Base-by-base conservation (phyloP, 2,113 vertebrate genomes). In the Cebus imitator region DNA sequence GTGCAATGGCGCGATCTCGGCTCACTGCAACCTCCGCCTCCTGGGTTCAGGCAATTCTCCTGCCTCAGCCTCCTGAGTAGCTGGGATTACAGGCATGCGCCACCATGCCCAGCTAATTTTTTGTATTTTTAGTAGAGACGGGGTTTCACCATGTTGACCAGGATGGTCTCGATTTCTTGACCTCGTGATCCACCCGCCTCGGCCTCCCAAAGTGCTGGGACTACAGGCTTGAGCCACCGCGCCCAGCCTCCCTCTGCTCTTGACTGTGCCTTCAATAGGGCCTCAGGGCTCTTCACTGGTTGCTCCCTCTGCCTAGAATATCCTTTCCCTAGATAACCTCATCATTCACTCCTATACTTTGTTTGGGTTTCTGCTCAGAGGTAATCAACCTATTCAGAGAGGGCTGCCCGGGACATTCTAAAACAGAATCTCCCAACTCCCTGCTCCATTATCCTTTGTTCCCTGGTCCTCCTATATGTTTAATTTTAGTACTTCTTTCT, bases 331-430 rank as follows among this genome's bases (percentile, higher is more conserved):
- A 23, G 70, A 20, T 3, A 23, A 7, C n/a, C 57, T 81, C 73
- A 3, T 10, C 10, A 6, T 21, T 55, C 52, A 2, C 18, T 40
- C 45, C 18, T 25, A 0, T 11, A 5, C 18, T n/a, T 32, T 8
- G 43, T 13, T 6, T 58, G 21, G 57, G 45, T 87, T 81, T 83
- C 58, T 72, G 70, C 52, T 40, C 61, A 5, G 5, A 76, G 57
- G 82, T 37, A 64, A 40, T 18, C 58, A 55, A 40, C 23, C 50
- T 16, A 48, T 78, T 82, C 58, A 30, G 87, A 50, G 76, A 70
- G n/a, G 81, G 87, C n/a, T 76, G 83, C 45, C 25, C 3, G 2
- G 32, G 23, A 32, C 18, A 25, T 17, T 21, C 43, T 81, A 37
- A 32, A 79, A 52, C 6, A 58, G 50, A 64, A 30, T 16, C 8